phyloP scores from a whole-genome alignment of 2,113 vertebrate species.

The Ceyx cyanopectus region DNA sequence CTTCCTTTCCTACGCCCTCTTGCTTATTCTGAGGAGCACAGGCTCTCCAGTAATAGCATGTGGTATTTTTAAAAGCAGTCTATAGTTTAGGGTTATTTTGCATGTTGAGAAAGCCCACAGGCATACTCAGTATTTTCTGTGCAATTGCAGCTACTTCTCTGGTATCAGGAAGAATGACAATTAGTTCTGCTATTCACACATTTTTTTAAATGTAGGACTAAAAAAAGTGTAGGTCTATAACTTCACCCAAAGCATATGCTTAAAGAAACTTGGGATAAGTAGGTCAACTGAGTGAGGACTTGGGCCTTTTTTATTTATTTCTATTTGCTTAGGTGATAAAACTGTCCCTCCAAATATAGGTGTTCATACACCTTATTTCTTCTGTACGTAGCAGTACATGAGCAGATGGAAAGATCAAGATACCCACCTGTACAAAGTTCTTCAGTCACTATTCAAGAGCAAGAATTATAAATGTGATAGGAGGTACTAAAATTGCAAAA shows the following conservation, averaged over 20 bases:
- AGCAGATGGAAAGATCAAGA: not conserved
- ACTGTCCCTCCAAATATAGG: not conserved
- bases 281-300: not conserved
- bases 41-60: not conserved
- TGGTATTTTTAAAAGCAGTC: conserved; percentile 23
- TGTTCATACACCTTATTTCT: not conserved
- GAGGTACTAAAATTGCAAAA: not conserved
- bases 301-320: not conserved
- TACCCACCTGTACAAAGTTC: not conserved
- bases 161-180: not conserved
- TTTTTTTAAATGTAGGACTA: not conserved
- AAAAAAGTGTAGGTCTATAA: not conserved
- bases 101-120: conserved; percentile 7
- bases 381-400: not conserved
- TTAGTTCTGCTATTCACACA: not conserved
- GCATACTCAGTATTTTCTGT: not conserved
- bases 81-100: conserved; percentile 6
- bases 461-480: not conserved
- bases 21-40: not conserved
- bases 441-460: not conserved
- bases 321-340: not conserved
- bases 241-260: not conserved
- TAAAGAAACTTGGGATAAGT: not conserved
- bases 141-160: not conserved
- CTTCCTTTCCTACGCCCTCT: conserved; percentile 53